These are phyloP conservation scores for Crotalus helleri DNA, from an alignment of 2,113 vertebrate genomes.

Conservation along the genomic window DNA sequence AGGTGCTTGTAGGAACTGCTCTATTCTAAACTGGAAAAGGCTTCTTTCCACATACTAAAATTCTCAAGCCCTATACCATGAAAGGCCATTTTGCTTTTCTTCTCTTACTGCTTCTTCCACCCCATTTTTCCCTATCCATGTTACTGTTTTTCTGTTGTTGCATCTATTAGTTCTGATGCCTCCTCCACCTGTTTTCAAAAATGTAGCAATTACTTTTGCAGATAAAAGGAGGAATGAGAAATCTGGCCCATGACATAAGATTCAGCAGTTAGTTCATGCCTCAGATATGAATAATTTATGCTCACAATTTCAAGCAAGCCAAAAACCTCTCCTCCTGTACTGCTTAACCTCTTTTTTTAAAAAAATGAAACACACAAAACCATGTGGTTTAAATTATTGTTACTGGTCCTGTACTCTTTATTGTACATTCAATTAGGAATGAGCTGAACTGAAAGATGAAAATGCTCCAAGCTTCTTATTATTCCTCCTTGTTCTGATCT, in stretches of 20 bases:
- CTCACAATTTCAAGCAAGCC: slow-evolving; percentile 18
- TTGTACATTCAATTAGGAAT: slow-evolving; percentile 11
- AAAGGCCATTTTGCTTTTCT: slow-evolving; percentile 21
- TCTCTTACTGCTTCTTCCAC: not conserved
- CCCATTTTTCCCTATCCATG: no score
- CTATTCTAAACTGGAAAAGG: slow-evolving; percentile 54
- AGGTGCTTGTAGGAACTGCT: slow-evolving; percentile 33
- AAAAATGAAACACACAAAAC: not conserved
- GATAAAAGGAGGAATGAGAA: slow-evolving; percentile 15
- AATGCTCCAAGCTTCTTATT: not conserved
- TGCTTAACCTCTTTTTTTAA: not conserved
- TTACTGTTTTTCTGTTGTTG: not conserved
- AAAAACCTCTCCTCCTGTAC: not conserved
- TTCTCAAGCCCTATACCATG: not conserved
- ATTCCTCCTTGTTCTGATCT: not conserved
- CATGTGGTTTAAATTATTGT: slow-evolving; percentile 52
- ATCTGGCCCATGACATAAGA: not conserved
- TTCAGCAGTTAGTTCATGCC: slow-evolving; percentile 15
- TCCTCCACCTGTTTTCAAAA: not conserved
- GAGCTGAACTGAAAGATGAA: not conserved
- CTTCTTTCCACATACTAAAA: slow-evolving; percentile 54
- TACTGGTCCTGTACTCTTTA: slow-evolving; percentile 33
- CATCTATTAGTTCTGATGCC: not conserved
- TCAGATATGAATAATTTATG: slow-evolving; percentile 51
- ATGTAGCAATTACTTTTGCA: slow-evolving; percentile 27